Evolutionary conservation across 2,797 vertebrate genomes (phyloP), one percentile per base, ranked within the genome.

Genomic region (Sebastiscus tertius): DNA sequence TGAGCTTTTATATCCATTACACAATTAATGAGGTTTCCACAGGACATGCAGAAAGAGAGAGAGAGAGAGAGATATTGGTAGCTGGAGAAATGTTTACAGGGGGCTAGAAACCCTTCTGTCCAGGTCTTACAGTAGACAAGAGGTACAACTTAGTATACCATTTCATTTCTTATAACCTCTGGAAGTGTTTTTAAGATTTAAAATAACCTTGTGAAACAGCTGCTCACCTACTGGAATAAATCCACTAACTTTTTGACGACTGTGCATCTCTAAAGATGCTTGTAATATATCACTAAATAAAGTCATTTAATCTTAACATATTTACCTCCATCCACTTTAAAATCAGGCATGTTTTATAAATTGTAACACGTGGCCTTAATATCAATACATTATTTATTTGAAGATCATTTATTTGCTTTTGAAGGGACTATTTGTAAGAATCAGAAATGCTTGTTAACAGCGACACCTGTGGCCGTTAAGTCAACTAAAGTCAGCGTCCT

Each of bases 1-100:
- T 67, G 7, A 75, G 69, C 68, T 79, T 82, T 88, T 80, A 75
- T 77, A 75, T 87, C 56, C 49, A 76, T 79, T 63, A 62, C 24
- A 14, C 6, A 68, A 72, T 71, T 76, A 77, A 68, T 64, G 67
- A 77, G 59, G 59, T 79, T 74, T 39, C 74, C 24, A 73, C 59
- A 26, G 33, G 77, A 89, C 67, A 55, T 77, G 14, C 22, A 60
- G 70, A 14, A 34, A 26, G 20, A 46, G 33, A 46, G 42, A 46
- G 14, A 54, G 20, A 52, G 18, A 49, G 18, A 49, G 22, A n/a
- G 34, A 18, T 18, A 68, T 7, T 56, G 62, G 29, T 68, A 59
- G 31, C 14, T 12, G 46, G 62, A 75, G n/a, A 22, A 36, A 70
- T 34, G 39, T 63, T 18, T 24, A 29, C 39, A 29, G 55, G 22